A percentile compares a stretch with the other conserved stretches of the same genome.
Conservation (phyloP, 2,888 invertebrate genomes). For the Epicampocera succincta region DNA sequence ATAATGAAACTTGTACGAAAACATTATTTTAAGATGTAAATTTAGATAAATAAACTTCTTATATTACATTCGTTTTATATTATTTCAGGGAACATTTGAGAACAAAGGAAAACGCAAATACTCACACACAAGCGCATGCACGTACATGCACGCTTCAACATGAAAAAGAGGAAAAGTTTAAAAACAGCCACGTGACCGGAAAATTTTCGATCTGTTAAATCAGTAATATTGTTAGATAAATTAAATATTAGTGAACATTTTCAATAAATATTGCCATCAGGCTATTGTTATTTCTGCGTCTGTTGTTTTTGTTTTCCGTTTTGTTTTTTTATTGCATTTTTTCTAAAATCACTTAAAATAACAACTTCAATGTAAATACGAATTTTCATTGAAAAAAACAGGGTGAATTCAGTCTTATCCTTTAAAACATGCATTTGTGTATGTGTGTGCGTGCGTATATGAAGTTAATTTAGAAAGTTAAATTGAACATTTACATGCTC, state of each 20-base stretch:
- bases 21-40: slow-evolving; percentile 66
- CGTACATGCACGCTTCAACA: background rate
- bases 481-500: slow-evolving; percentile 11
- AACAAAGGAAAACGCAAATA: background rate
- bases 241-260: slow-evolving; percentile 62
- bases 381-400: background rate
- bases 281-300: slow-evolving; percentile 18
- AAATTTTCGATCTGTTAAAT: slow-evolving; percentile 59
- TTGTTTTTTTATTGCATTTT: slow-evolving; percentile 18
- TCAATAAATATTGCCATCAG: slow-evolving; percentile 61
- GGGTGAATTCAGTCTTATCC: slow-evolving; percentile 42
- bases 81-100: slow-evolving; percentile 4
- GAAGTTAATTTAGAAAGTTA: background rate
- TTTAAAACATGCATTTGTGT: background rate
- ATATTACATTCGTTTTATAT: slow-evolving; percentile 3
- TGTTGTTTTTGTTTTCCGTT: slow-evolving; percentile 13
- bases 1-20: slow-evolving; percentile 53
- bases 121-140: background rate
- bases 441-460: no score
- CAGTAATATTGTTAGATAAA: slow-evolving; percentile 62
- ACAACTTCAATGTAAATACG: slow-evolving; percentile 5
- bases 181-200: slow-evolving; percentile 62
- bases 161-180: slow-evolving; percentile 46
- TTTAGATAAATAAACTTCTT: slow-evolving; percentile 44
- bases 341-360: slow-evolving; percentile 40